Evolutionary conservation across 2,888 invertebrate genomes (phyloP).

Genomic region (Drosophila ezoana): DNA sequence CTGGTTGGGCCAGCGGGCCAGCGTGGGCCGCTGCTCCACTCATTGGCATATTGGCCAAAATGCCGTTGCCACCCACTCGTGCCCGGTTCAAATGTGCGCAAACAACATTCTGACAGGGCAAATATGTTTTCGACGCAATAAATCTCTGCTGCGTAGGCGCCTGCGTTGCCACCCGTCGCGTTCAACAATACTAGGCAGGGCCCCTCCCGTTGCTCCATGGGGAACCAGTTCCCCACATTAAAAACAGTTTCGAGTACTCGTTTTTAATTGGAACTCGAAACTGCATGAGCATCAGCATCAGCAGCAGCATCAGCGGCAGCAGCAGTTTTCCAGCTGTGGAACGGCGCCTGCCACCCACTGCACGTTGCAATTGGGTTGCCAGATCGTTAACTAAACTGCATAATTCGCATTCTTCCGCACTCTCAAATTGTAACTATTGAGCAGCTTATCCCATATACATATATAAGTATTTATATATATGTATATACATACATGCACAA

Average conservation of each 20-base stretch:
- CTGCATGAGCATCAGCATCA: conserved; percentile 13
- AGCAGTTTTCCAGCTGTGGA: conserved; percentile 39
- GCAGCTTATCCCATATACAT: conserved; percentile 13
- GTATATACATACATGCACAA: neutral
- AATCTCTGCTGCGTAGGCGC: conserved; percentile 65
- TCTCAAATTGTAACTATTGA: conserved; percentile 27
- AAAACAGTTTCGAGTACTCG: conserved; percentile 6
- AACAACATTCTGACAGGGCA: conserved; percentile 30
- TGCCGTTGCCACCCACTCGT: conserved; percentile 25
- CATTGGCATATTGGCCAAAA: conserved; percentile 33
- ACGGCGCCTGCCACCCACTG: conserved; percentile 50
- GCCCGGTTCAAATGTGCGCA: conserved; percentile 27
- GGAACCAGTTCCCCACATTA: conserved; percentile 12
- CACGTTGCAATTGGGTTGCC: conserved; percentile 16
- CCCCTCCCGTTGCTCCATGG: conserved; percentile 23
- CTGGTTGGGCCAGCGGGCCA: conserved; percentile 4
- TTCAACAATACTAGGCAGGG: neutral
- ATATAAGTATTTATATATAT: neutral
- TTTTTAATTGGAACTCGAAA: conserved; percentile 42
- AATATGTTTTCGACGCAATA: conserved; percentile 46
- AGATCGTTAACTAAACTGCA: conserved; percentile 35
- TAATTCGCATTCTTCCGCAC: conserved; percentile 35
- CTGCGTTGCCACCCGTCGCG: conserved; percentile 8
- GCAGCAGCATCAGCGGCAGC: neutral
- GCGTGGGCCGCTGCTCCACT: conserved; percentile 32